Evolutionary conservation across 2,113 vertebrate species (phyloP).

Genomic region (Chinchilla lanigera): DNA sequence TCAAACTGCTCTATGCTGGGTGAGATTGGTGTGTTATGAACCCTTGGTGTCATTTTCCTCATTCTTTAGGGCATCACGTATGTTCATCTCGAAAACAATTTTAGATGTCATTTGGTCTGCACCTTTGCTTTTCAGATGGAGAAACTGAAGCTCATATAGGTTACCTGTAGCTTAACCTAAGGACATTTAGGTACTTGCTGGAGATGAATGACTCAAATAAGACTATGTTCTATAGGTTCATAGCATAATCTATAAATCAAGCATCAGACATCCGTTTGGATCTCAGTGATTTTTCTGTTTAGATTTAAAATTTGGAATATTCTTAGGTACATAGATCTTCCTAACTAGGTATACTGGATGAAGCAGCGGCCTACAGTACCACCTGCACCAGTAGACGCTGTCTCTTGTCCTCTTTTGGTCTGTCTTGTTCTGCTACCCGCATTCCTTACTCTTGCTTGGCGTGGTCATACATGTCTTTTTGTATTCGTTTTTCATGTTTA

Average conservation of each 20-base stretch:
- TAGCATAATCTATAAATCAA: neutral
- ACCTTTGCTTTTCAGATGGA: neutral
- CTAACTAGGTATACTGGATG: neutral
- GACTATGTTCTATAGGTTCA: neutral
- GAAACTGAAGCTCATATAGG: neutral
- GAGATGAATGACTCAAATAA: neutral
- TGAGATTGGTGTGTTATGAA: neutral
- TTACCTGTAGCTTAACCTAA: slow-evolving; percentile 14
- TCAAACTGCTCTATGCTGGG: neutral
- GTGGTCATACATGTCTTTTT: neutral
- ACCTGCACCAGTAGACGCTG: accelerated
- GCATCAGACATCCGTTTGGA: neutral
- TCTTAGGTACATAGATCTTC: neutral
- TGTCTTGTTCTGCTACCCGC: neutral
- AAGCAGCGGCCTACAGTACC: neutral
- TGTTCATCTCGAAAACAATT: neutral
- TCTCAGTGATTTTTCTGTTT: neutral
- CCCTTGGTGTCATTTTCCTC: neutral
- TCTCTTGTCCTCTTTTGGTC: neutral
- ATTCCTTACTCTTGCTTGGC: neutral
- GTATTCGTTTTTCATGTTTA: neutral
- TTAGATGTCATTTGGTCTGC: neutral
- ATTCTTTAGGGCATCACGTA: neutral
- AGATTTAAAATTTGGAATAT: slow-evolving; percentile 12
- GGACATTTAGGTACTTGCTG: neutral